Conservation (phyloP, 2,797 vertebrate species). For the Spondyliosoma cantharus region DNA sequence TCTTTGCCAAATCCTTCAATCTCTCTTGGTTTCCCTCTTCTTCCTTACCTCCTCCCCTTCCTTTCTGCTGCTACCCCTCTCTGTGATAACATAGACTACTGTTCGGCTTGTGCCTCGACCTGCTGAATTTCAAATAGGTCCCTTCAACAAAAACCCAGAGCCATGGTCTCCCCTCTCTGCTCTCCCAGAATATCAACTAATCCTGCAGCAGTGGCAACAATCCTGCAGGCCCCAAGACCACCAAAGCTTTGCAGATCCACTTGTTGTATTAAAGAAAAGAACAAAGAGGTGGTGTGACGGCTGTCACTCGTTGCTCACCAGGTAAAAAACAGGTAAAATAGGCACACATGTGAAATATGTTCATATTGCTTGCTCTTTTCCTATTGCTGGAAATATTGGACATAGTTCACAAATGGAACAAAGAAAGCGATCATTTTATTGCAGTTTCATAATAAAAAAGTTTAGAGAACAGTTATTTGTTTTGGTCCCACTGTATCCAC, state of each 20-base stretch:
- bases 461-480: not conserved
- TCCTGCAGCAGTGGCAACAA: slow-evolving; percentile 55
- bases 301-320: not conserved
- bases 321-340: slow-evolving; percentile 2
- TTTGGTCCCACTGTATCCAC: not conserved
- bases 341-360: not conserved
- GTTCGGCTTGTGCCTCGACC: slow-evolving; percentile 70
- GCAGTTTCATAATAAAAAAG: not conserved
- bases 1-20: slow-evolving; percentile 57
- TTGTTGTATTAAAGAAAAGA: slow-evolving; percentile 29
- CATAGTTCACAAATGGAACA: not conserved
- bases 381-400: not conserved
- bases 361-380: not conserved
- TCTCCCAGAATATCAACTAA: slow-evolving; percentile 78
- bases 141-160: slow-evolving; percentile 68
- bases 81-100: slow-evolving; percentile 76
- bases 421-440: not conserved
- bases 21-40: slow-evolving; percentile 42
- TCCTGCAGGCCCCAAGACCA: slow-evolving; percentile 19
- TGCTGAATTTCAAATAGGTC: slow-evolving; percentile 81
- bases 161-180: slow-evolving; percentile 61
- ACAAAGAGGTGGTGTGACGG: not conserved
- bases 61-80: slow-evolving; percentile 57
- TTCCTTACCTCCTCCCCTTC: slow-evolving; percentile 37
- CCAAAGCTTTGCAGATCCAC: slow-evolving; percentile 37